Base-by-base conservation (phyloP, 2,113 vertebrate species). In the Nothocercus nigrocapillus region DNA sequence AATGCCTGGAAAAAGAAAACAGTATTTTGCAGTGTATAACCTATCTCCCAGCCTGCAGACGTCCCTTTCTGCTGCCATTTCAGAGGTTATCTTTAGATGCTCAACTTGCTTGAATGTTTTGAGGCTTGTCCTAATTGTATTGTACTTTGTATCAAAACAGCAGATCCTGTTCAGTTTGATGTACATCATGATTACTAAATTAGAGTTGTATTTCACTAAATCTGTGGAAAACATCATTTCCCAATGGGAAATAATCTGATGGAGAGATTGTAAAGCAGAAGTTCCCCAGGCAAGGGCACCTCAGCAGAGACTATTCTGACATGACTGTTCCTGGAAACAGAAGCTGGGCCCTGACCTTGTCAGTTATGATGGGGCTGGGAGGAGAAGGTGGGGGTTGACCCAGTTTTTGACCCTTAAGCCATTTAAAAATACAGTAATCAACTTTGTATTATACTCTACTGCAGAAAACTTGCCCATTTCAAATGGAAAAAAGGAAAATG, bases 201-300 rank as follows among this genome's bases (percentile, higher is more conserved):
- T 54, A 59, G 74, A 78, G 24, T 45, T 0, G 2, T 0, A 3
- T 68, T 75, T 95, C 74, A 38, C 84, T 78, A 0, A 14, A 51
- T 32, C 66, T 63, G 0, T 79, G 78, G 94, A 28, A 94, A 93
- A 42, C 58, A 63, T 30, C 1, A 4, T 68, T 86, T 81, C 82
- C 85, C 53, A 3, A 3, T 67, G 88, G 88, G 90, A 63, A 89
- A 56, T 1, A 68, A 59, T 0, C 18, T 22, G 68, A 88, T 47
- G 80, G 80, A 92, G 85, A 76, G 8, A 80, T 24, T 0, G 1
- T 81, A 80, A 68, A 83, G 88, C 54, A 1, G 24, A 1, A 27
- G 73, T 7, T 97, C 95, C 93, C 66, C 91, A 25, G 93, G 96
- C 95, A 94, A 93, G 93, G 95, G 91, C 94, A 72, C n/a, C 12